Conservation (phyloP, 2,888 invertebrate species). For the Scaptomyza cyrtandrae region DNA sequence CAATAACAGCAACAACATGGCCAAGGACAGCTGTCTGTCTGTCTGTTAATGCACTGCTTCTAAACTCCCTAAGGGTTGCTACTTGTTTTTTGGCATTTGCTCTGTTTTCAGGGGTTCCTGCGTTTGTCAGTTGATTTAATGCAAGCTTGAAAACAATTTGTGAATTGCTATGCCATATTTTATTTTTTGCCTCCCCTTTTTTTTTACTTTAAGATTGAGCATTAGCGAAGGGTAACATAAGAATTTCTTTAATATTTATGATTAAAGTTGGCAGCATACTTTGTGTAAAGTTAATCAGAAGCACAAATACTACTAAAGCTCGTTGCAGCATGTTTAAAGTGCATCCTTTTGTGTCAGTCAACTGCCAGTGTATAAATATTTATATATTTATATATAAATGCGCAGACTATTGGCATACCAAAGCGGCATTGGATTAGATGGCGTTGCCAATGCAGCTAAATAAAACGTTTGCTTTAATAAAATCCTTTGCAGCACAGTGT, state of each 20-base stretch:
- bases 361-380: conserved; percentile 22
- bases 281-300: conserved; percentile 40
- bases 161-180: conserved; percentile 77
- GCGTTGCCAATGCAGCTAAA: conserved; percentile 9
- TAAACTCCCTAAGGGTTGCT: conserved; percentile 7
- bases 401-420: conserved; percentile 9
- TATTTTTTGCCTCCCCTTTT: conserved; percentile 6
- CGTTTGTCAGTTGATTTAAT: conserved; percentile 78
- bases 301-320: conserved; percentile 29
- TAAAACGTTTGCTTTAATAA: conserved; percentile 57
- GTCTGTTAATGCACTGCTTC: conserved; percentile 9
- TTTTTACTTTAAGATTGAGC: conserved; percentile 71
- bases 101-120: conserved; percentile 41
- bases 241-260: conserved; percentile 63
- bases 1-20: conserved; percentile 58
- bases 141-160: conserved; percentile 78
- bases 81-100: conserved; percentile 39
- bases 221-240: conserved; percentile 57
- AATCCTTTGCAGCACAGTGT: conserved; percentile 42
- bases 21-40: conserved; percentile 49
- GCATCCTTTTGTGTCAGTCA: conserved; percentile 47
- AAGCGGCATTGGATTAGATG: conserved; percentile 22
- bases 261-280: conserved; percentile 6
- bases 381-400: background rate
- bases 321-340: conserved; percentile 46